These are phyloP conservation scores for Cryptus armator DNA, from an alignment of 2,888 invertebrate genomes.

Conservation along the genomic window DNA sequence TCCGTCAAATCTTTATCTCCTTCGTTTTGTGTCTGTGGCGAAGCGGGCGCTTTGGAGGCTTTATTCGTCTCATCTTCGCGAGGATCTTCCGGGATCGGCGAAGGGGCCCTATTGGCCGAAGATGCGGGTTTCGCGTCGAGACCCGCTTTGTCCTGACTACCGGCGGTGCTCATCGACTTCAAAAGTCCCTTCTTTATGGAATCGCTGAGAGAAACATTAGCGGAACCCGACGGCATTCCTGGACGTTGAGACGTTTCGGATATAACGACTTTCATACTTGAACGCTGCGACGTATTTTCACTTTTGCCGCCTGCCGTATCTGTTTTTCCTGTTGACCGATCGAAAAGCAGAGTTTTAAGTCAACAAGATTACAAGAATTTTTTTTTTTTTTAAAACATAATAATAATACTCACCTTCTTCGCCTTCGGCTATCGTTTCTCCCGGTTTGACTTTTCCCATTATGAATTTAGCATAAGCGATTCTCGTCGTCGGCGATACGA, in stretches of 20 bases:
- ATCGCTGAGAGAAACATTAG: slow-evolving; percentile 66
- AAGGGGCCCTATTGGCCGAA: slow-evolving; percentile 82
- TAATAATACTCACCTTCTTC: slow-evolving; percentile 47
- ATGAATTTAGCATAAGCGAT: slow-evolving; percentile 96
- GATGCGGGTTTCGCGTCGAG: slow-evolving; percentile 34
- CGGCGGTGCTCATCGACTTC: slow-evolving; percentile 71
- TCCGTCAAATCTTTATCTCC: slow-evolving; percentile 48
- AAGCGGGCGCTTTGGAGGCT: slow-evolving; percentile 71
- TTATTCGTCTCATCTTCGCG: slow-evolving; percentile 85
- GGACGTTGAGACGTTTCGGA: slow-evolving; percentile 47
- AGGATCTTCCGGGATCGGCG: slow-evolving; percentile 88
- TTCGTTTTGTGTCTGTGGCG: slow-evolving; percentile 77
- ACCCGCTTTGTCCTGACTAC: slow-evolving; percentile 71
- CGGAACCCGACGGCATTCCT: slow-evolving; percentile 29
- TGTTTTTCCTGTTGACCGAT: slow-evolving; percentile 6
- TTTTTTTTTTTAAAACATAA: background rate
- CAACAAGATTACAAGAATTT: background rate
- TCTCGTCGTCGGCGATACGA: slow-evolving; percentile 91
- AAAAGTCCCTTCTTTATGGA: slow-evolving; percentile 76
- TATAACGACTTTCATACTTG: slow-evolving; percentile 70
- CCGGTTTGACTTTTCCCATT: slow-evolving; percentile 88
- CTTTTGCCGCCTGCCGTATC: slow-evolving; percentile 46
- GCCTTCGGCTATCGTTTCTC: slow-evolving; percentile 52
- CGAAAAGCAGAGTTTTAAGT: background rate
- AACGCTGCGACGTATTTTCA: slow-evolving; percentile 61